A percentile compares a stretch with the other conserved stretches of the same genome.
Conservation (phyloP, 2,888 invertebrate genomes). For the Cheilosia vernalis region DNA sequence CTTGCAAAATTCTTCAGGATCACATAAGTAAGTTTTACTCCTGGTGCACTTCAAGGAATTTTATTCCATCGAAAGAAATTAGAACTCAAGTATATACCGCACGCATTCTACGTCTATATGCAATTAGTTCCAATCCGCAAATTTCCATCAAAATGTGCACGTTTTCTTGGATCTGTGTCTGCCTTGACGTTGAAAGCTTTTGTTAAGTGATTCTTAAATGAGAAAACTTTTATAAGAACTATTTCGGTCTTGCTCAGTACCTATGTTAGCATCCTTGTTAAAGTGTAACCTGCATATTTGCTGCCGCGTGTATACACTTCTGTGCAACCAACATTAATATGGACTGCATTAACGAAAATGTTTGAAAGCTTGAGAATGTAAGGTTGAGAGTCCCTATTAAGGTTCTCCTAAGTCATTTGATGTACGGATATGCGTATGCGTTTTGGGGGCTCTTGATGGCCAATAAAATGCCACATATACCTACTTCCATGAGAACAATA, state of each 20-base stretch:
- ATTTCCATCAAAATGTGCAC: background rate
- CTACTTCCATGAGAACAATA: slow-evolving; percentile 1
- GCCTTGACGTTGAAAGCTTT: slow-evolving; percentile 6
- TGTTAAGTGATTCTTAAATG: slow-evolving; percentile 35
- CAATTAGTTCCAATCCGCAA: background rate
- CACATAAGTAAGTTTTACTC: no score
- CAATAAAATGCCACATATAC: slow-evolving; percentile 31
- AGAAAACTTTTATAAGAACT: slow-evolving; percentile 4
- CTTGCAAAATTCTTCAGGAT: no score
- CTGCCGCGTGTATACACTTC: background rate
- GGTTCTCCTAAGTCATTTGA: slow-evolving; percentile 10
- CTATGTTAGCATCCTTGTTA: background rate
- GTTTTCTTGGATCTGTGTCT: background rate
- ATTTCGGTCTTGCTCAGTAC: background rate
- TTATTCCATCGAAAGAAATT: no score
- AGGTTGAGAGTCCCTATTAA: background rate
- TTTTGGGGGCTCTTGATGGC: slow-evolving; percentile 16
- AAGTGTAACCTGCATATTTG: background rate
- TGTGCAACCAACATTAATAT: background rate
- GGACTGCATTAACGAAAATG: slow-evolving; percentile 12
- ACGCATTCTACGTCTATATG: background rate
- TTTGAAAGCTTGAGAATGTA: background rate
- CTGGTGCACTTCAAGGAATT: no score
- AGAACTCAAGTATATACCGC: background rate
- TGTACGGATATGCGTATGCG: background rate